These are phyloP conservation scores for Dendrolimus punctatus DNA, from an alignment of 1,140 invertebrate species.

Conservation along the genomic window DNA sequence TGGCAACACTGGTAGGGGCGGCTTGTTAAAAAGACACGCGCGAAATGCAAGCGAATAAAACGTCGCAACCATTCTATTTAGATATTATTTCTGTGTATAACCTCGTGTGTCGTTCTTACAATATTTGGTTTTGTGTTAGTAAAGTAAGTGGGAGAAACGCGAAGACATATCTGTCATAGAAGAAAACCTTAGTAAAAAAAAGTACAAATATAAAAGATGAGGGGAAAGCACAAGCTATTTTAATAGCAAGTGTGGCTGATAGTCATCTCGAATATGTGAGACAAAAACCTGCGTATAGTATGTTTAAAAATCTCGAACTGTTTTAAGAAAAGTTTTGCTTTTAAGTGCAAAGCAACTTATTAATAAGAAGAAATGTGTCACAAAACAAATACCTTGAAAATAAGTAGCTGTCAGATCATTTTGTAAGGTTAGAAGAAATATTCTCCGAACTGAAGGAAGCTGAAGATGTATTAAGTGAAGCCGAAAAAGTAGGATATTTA, in stretches of 20 bases:
- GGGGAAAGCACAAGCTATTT: background rate
- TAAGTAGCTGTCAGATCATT: background rate
- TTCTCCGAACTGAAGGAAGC: background rate
- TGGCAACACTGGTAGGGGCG: too few species aligned
- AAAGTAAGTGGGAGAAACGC: too few species aligned
- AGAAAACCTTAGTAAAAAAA: too few species aligned
- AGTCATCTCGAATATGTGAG: slow-evolving; percentile 1
- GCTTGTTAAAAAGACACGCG: too few species aligned
- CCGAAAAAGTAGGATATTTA: slow-evolving; percentile 3
- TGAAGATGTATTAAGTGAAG: background rate
- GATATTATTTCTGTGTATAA: too few species aligned
- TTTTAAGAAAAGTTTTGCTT: slow-evolving; percentile 1
- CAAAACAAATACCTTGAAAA: background rate
- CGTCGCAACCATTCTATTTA: too few species aligned
- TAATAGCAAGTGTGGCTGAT: slow-evolving; percentile 1
- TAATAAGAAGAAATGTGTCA: slow-evolving; percentile 1
- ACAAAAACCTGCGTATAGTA: background rate
- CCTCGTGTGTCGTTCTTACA: too few species aligned
- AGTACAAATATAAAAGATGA: background rate
- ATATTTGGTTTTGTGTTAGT: too few species aligned
- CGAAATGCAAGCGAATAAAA: too few species aligned
- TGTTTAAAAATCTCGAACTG: background rate
- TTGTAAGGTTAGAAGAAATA: background rate
- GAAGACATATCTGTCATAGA: too few species aligned
- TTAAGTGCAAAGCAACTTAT: slow-evolving; percentile 1